Evolutionary conservation across 1,140 invertebrate genomes (phyloP), one percentile per base, ranked within the genome.

Genomic region (Saccostrea echinata): DNA sequence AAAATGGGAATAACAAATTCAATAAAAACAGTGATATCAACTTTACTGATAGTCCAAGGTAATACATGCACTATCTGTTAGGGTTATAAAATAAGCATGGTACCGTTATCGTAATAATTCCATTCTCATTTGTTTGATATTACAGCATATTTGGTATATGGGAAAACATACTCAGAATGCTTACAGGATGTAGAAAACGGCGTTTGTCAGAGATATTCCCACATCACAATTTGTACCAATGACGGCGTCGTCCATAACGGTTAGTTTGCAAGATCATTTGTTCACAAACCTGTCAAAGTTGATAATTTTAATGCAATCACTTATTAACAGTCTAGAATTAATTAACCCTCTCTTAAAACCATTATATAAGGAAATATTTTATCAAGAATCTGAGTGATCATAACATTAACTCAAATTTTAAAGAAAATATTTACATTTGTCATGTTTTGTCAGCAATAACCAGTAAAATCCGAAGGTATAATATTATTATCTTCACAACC

Each of bases 181-280:
- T 16, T 76, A 4, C 68, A 30, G 27, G 68, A 76, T 30, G 68
- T 76, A 76, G 27, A 76, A 30, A 27, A 76, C 3, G 27, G 68
- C 2, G 68, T 76, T 9, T 76, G 68, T 76, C 68, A 76, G 27
- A 24, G 27, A 33, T 76, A 76, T 33, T 33, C 68, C 27, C 68
- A 76, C 16, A 76, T 76, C 24, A 76, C 68, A 16, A 35, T 76
- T 16, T 76, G 68, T 33, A 76, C 68, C 68, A 76, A 30, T 30
- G 68, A 76, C 27, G 68, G 68, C 0, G 16, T 30, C 11, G 68
- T 76, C 30, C 16, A 76, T 76, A 76, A 76, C 27, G 30, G 68
- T 76, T 13, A 61, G 55, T 61, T n/a, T 61, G n/a, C 6, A 18
- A 4, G 13, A 18, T 57, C 3, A 18, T 43, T 21, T 61, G 55